Percentiles rank a stretch among this genome's conserved stretches.
These are phyloP conservation scores for Daktulosphaira vitifoliae DNA, from an alignment of 1,140 invertebrate genomes.

Conservation along the genomic window DNA sequence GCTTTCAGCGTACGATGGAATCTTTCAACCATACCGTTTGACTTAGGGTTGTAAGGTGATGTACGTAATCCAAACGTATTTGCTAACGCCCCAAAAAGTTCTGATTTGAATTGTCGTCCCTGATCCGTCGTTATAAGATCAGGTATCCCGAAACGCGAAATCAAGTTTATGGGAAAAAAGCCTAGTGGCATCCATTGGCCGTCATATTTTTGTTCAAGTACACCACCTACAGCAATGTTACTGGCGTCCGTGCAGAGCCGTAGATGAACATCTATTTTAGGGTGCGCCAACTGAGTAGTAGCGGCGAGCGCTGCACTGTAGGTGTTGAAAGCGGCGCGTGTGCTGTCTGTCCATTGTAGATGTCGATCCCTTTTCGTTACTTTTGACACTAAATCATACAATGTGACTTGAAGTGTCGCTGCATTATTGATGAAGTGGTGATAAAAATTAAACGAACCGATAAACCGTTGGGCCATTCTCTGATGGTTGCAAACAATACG, in stretches of 20 bases:
- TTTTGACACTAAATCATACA: conserved; percentile 15
- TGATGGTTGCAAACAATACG: conserved; percentile 35
- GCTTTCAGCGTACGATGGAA: conserved; percentile 44
- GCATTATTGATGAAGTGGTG: conserved; percentile 29
- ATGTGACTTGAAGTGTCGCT: conserved; percentile 17
- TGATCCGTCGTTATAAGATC: conserved; percentile 40
- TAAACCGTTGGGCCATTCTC: conserved; percentile 41
- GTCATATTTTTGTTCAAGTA: not conserved
- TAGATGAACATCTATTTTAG: not conserved
- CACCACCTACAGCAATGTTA: not conserved
- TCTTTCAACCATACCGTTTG: conserved; percentile 39
- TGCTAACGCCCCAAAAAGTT: not conserved
- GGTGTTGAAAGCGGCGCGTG: conserved; percentile 36
- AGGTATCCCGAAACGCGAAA: no score
- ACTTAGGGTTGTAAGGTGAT: conserved; percentile 40
- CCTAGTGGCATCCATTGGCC: not conserved
- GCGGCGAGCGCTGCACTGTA: conserved; percentile 36
- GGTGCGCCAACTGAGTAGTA: conserved; percentile 34
- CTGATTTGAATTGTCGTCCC: conserved; percentile 41
- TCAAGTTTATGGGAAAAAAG: no score
- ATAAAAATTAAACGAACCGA: conserved; percentile 37
- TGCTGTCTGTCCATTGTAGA: conserved; percentile 40
- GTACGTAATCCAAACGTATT: not conserved
- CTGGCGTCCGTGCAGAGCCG: not conserved
- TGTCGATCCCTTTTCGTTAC: conserved; percentile 4